These are phyloP conservation scores for Piaya cayana DNA, from an alignment of 2,113 vertebrate genomes.

Conservation along the genomic window DNA sequence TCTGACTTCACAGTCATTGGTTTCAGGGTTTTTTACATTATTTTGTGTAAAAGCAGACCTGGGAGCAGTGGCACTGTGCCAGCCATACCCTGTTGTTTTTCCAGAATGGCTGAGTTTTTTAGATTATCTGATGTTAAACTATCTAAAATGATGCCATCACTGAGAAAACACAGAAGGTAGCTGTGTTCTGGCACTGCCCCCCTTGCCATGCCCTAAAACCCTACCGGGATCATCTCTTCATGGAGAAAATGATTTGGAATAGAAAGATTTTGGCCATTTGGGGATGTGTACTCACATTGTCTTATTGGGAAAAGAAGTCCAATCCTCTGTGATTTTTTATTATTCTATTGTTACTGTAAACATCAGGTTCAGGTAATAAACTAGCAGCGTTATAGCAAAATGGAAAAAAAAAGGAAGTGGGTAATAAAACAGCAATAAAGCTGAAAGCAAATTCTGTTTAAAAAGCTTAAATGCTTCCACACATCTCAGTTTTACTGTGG, in stretches of 20 bases:
- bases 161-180: background rate
- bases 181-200: background rate
- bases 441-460: background rate
- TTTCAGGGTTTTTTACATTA: background rate
- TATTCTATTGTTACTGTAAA: background rate
- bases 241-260: background rate
- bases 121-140: background rate
- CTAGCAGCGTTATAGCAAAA: background rate
- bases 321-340: background rate
- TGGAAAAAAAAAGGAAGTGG: background rate
- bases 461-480: constrained; percentile 16
- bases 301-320: background rate
- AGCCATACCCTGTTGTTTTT: background rate
- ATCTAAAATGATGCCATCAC: background rate
- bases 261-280: background rate
- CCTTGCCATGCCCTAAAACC: background rate
- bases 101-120: background rate
- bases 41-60: background rate
- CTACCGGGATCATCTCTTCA: background rate
- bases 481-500: background rate
- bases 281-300: background rate
- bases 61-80: background rate
- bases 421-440: background rate
- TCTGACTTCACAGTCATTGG: background rate
- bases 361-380: background rate